Evolutionary conservation across 2,797 vertebrate genomes (phyloP), one percentile per base, ranked within the genome.

Genomic region (Tapirus indicus): DNA sequence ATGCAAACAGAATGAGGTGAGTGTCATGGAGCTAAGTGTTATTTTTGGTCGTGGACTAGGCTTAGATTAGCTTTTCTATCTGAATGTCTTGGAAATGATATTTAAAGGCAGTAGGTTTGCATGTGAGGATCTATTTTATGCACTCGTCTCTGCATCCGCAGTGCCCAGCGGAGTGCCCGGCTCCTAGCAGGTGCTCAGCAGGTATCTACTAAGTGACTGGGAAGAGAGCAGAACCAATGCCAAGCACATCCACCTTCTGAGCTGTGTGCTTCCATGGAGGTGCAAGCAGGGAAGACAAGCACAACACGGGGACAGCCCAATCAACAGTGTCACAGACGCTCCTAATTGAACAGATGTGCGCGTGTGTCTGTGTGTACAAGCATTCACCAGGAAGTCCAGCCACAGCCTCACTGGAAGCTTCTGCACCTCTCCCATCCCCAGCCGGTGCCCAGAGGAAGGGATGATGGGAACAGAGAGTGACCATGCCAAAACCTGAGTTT

Each of bases 261-360:
- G 68, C 18, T 27, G 5, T 1, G 6, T 44, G 49, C 62, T n/a
- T 66, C 56, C 12, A 66, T 0, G 49, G 71, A 88, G 27, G 47
- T 16, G 21, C 16, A 21, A 35, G 49, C 18, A 21, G 56, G 38
- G 35, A 12, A 32, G 75, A n/a, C 18, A 25, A 16, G 25, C 8
- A n/a, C 3, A 7, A 0, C 5, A 1, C 16, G 1, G 18, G 16
- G 32, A 5, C 1, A 6, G 16, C 47, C 56, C 27, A 11, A 9
- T 35, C 54, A 44, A 12, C 14, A 32, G 29, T 49, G 2, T n/a
- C 62, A 16, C 79, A 23, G 18, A 82, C 9, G 41, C 62, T 52
- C 25, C 52, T 7, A 1, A 41, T 0, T 23, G 68, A 35, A 56
- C 23, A 7, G 14, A 21, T 18, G 9, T 5, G 13, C 17, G 75